Base-by-base conservation (phyloP, 2,797 vertebrate genomes). In the Sebastes elongatus region DNA sequence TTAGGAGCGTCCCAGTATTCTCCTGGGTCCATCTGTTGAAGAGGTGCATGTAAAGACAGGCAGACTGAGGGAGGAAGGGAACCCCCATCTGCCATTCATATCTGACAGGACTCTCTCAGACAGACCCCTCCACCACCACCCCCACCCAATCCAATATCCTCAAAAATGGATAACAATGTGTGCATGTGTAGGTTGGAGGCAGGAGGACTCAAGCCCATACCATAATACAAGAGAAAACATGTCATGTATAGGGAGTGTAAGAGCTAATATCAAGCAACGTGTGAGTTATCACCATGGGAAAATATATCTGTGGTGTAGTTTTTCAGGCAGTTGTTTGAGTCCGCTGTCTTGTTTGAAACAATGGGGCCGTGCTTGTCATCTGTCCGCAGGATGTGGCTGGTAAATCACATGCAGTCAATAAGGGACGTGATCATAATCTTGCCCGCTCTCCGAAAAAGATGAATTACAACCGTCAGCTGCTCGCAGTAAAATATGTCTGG, bases 21-120 rank as follows among this genome's bases (percentile, higher is more conserved):
- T 91, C 85, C 74, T 78, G 89, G 86, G 74, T 89, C 94, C 94
- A 93, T 96, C 94, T 95, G 94, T 93, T 92, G 71, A 73, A 90
- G 82, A 83, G 62, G 61, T 16, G 32, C 35, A 81, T 75, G 56
- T 70, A 78, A 81, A 84, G 81, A 83, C 63, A 79, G 70, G 56
- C 25, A 49, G 70, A 71, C 74, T 79, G 81, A 86, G 52, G 33
- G 76, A 70, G 82, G 78, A 83, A 84, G 84, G 74, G 75, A 82
- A 82, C 68, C 80, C 90, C 94, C 92, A 94, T 95, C 94, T 95
- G 93, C 88, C 90, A 75, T 71, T 73, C 87, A 77, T 76, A 68
- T 77, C 78, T 28, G 30, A 59, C 16, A 46, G 27, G 77, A 77
- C 38, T 66, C 67, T 60, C 67, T 67, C 55, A 68, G 60, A 76